Conservation (phyloP, 2,888 invertebrate species). For the Steinernema hermaphroditum region DNA sequence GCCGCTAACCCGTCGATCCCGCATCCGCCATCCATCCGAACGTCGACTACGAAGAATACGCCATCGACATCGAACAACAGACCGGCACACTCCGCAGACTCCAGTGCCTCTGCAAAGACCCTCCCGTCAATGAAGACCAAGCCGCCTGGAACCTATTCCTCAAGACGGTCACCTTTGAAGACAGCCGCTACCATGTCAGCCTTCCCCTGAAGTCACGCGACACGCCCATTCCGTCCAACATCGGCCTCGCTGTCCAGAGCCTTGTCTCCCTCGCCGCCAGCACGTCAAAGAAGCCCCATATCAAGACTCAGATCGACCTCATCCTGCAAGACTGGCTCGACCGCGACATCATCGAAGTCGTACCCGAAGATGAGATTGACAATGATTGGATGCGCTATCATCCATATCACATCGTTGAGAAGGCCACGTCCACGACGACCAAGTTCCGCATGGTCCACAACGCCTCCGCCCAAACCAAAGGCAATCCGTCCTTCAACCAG, state of each 20-base stretch:
- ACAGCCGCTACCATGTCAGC: constrained; percentile 4
- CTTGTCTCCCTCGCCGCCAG: constrained; percentile 19
- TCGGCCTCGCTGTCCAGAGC: neutral
- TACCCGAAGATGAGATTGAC: neutral
- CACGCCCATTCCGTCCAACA: neutral
- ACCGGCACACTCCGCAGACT: neutral
- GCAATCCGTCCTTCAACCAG: constrained; percentile 41
- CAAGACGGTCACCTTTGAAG: constrained; percentile 2
- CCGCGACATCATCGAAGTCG: constrained; percentile 37
- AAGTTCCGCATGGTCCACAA: constrained; percentile 27
- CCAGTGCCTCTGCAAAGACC: neutral
- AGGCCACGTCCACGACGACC: constrained; percentile 33
- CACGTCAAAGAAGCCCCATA: neutral
- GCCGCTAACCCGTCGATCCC: too few species aligned
- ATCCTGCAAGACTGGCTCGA: constrained; percentile 32
- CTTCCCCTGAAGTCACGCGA: constrained; percentile 20
- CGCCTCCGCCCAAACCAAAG: neutral
- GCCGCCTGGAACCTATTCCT: neutral
- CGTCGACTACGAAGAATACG: neutral
- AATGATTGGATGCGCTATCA: constrained; percentile 32
- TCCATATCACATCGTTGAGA: constrained; percentile 41
- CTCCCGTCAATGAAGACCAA: constrained; percentile 6
- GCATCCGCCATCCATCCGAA: neutral
- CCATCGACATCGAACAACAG: neutral
- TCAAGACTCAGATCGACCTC: constrained; percentile 29